Conservation (phyloP, 2,797 vertebrate species). For the Vespertilio murinus region DNA sequence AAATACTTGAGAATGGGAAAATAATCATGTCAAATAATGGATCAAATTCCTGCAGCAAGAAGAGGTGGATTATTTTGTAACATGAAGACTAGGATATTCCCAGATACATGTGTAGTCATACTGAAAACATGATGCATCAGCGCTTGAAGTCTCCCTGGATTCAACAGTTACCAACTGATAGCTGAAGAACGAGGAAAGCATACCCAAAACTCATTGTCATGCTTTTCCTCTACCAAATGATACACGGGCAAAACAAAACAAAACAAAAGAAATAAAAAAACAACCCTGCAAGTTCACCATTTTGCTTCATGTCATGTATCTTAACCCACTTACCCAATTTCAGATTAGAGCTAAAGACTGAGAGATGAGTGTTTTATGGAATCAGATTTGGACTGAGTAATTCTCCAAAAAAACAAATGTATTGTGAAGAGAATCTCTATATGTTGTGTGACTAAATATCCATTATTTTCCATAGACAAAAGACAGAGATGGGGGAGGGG, state of each 20-base stretch:
- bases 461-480: background rate
- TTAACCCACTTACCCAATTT: background rate
- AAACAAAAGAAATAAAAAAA: background rate
- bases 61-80: background rate
- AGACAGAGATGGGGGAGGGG: background rate
- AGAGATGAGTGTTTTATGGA: background rate
- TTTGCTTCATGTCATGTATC: background rate
- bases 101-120: background rate
- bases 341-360: background rate
- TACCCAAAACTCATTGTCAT: background rate
- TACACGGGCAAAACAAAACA: background rate
- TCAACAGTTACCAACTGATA: background rate
- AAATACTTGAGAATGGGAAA: constrained; percentile 24
- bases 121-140: background rate
- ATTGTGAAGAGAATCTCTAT: background rate
- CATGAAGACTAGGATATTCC: background rate
- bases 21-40: background rate
- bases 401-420: background rate
- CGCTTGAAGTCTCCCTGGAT: background rate
- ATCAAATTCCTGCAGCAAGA: background rate
- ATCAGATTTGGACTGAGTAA: background rate
- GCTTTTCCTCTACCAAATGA: background rate
- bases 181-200: background rate
- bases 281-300: background rate
- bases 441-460: background rate